Evolutionary conservation across 2,113 vertebrate genomes (phyloP), one percentile per base, ranked within the genome.

Genomic region (Tachuris rubrigastra): DNA sequence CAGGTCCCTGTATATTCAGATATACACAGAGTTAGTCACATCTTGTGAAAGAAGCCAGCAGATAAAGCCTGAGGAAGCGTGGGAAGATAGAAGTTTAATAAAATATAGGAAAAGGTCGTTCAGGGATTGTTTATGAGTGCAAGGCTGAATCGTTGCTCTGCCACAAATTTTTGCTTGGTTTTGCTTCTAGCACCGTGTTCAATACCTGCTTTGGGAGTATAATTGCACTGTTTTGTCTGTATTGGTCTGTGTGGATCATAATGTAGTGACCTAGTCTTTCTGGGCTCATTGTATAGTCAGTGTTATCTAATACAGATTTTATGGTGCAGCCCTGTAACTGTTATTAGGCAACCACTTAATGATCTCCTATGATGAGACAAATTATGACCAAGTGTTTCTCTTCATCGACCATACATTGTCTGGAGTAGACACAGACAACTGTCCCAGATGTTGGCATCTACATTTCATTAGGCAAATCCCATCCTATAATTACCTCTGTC

Each of bases 401-500:
- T 3, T 58, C 50, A 62, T 49, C 10, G 3, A 31, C 50, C 55
- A 2, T 16, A 6, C 31, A n/a, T 42, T 87, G 41, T 78, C 31
- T 71, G 52, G 52, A 35, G 35, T 19, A 87, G 68, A 74, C 31
- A 35, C 73, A 93, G 65, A 89, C 86, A 84, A 59, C 73, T 74
- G 24, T 71, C 35, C 89, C 44, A 81, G 33, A 90, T 71, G 9
- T 28, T 88, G 65, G 42, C 50, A 84, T 52, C 76, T 59, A 47
- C 37, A 50, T 74, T 53, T 92, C 20, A 71, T 86, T 71, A 86
- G 56, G 27, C 47, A 93, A 78, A 47, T 81, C 27, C 24, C 11
- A 93, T 47, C 86, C 76, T 93, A 8, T 80, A 89, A 89, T 92
- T 86, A 77, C 67, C 35, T 86, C 50, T 89, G 76, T 72, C 77